Evolutionary conservation across 2,113 vertebrate genomes (phyloP), one percentile per base, ranked within the genome.

Genomic region (Halcyon senegalensis): DNA sequence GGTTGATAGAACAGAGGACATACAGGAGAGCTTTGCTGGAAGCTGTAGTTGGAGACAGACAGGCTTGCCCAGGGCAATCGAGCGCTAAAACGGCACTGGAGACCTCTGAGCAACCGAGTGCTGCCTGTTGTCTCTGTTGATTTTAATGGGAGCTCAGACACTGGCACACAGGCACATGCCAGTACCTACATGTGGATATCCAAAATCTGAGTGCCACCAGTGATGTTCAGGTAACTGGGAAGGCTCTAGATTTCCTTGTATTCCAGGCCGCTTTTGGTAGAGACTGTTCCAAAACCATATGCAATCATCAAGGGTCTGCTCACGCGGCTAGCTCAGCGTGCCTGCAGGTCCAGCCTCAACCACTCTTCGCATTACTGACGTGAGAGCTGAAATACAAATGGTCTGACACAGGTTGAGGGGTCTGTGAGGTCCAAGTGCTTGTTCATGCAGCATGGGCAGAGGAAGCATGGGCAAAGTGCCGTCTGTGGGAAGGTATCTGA

Each of bases 121-220:
- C 43, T 88, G 41, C n/a, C 23, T 0, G 0, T 11, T 9, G 14
- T 58, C 51, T 82, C 16, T 0, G 0, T 43, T 30, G 56, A 27
- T 37, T 87, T 50, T 87, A 41, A 31, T 10, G 28, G 31, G 33
- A 72, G 11, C 30, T 68, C 33, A 39, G 53, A 35, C n/a, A 13
- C 10, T 24, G 6, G 33, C 39, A 50, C 51, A 79, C 17, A 72
- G 21, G 13, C 33, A 44, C 11, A 18, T 9, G 25, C 10, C 37
- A 60, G 20, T 16, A 58, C 3, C 48, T 68, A 8, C 7, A 8
- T 17, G 21, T 28, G 39, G 37, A 37, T 76, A 31, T 60, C 19
- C 25, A 80, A 64, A 83, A 51, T 11, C 19, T 35, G 58, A 60
- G 31, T n/a, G 41, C 44, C 53, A 6, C 5, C 30, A 56, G 33